Conservation (phyloP, 1,140 invertebrate genomes). For the Lordiphosa collinella region DNA sequence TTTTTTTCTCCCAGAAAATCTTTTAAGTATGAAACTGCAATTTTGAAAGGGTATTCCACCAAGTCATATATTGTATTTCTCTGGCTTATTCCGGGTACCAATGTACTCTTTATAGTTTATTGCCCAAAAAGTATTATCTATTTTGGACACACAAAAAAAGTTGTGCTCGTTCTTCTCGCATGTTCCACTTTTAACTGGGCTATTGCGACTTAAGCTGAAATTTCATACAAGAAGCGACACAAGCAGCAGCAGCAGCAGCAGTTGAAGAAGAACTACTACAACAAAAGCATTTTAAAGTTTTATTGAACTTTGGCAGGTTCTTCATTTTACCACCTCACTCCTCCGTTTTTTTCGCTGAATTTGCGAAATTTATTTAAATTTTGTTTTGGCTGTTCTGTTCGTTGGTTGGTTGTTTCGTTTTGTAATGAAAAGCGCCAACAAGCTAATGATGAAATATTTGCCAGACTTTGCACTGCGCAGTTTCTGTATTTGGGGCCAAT, state of each 20-base stretch:
- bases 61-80: not conserved
- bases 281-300: conserved; percentile 48
- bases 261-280: conserved; percentile 14
- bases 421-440: conserved; percentile 68
- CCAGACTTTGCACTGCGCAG: conserved; percentile 60
- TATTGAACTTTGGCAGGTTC: conserved; percentile 68
- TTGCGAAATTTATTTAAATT: conserved; percentile 75
- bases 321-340: not conserved
- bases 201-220: conserved; percentile 69
- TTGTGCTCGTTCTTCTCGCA: conserved; percentile 19
- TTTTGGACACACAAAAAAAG: conserved; percentile 41
- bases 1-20: too few species aligned
- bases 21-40: too few species aligned
- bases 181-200: conserved; percentile 72
- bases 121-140: conserved; percentile 37
- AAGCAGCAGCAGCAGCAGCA: not conserved
- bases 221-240: conserved; percentile 28
- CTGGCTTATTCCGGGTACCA: not conserved
- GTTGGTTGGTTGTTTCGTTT: conserved; percentile 24
- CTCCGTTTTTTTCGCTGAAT: conserved; percentile 37
- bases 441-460: conserved; percentile 72
- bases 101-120: conserved; percentile 20
- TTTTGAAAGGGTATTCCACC: not conserved
- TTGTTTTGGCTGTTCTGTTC: conserved; percentile 37
- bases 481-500: conserved; percentile 50